These are phyloP conservation scores for Oxyruncus cristatus DNA, from an alignment of 2,113 vertebrate species.

Conservation along the genomic window DNA sequence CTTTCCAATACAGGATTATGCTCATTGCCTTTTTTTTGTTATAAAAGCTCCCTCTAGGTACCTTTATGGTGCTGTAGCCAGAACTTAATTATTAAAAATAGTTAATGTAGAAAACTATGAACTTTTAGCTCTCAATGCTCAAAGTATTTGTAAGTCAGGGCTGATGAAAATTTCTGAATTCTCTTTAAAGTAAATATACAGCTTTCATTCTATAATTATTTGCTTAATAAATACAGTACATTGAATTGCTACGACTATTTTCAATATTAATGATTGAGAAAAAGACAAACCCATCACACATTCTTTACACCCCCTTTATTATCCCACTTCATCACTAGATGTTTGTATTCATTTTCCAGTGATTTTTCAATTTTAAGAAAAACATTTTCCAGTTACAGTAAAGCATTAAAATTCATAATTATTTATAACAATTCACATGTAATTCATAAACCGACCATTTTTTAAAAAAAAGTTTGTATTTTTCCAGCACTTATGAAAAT, in stretches of 20 bases:
- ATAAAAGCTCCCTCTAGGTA: neutral
- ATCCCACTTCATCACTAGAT: neutral
- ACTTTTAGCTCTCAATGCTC: neutral
- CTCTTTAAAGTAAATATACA: neutral
- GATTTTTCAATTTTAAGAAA: neutral
- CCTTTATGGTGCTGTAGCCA: neutral
- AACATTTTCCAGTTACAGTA: neutral
- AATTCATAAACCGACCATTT: neutral
- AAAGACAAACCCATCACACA: neutral
- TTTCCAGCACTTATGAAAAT: neutral
- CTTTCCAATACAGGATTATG: neutral
- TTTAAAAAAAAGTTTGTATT: neutral
- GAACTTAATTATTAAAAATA: neutral
- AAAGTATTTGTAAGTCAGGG: neutral
- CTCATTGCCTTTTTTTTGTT: neutral
- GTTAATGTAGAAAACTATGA: neutral
- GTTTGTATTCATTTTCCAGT: neutral
- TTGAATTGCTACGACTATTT: neutral
- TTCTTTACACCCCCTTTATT: neutral
- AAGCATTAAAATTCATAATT: neutral
- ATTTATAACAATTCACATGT: neutral
- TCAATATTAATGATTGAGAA: neutral
- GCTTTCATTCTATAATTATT: neutral
- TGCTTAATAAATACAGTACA: neutral
- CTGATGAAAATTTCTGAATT: neutral